Conservation (phyloP, 2,797 vertebrate genomes). For the Adrianichthys oophorus region DNA sequence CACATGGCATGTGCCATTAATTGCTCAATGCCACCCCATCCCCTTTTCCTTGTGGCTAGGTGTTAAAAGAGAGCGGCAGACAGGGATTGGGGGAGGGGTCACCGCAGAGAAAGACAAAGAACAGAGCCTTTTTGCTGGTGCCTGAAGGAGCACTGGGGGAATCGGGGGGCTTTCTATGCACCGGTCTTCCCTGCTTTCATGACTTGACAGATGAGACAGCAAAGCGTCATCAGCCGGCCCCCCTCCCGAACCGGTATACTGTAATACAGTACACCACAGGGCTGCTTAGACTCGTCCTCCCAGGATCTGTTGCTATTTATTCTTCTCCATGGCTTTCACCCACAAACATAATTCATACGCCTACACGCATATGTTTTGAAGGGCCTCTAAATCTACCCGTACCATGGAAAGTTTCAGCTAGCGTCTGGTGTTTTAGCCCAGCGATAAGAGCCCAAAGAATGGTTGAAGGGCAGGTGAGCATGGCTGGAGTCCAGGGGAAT, state of each 20-base stretch:
- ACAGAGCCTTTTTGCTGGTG: slow-evolving; percentile 55
- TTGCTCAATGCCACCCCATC: slow-evolving; percentile 15
- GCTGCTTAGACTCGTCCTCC: slow-evolving; percentile 12
- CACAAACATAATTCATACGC: slow-evolving; percentile 17
- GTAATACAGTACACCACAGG: slow-evolving; percentile 41
- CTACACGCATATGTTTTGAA: slow-evolving; percentile 30
- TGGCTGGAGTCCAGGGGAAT: slow-evolving; percentile 38
- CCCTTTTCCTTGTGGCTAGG: slow-evolving; percentile 61
- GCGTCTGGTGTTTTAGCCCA: slow-evolving; percentile 19
- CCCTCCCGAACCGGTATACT: slow-evolving; percentile 17
- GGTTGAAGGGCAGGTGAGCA: slow-evolving; percentile 25
- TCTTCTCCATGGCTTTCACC: slow-evolving; percentile 1
- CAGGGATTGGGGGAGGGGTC: slow-evolving; percentile 74
- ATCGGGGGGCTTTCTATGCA: slow-evolving; percentile 40
- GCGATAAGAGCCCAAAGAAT: slow-evolving; percentile 12
- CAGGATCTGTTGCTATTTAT: slow-evolving; percentile 33
- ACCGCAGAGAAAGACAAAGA: slow-evolving; percentile 77
- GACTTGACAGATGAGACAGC: slow-evolving; percentile 66
- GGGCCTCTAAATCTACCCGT: slow-evolving; percentile 17
- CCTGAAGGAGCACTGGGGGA: slow-evolving; percentile 48
- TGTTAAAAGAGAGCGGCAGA: slow-evolving; percentile 72
- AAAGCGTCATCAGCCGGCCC: slow-evolving; percentile 24
- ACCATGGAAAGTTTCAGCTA: slow-evolving; percentile 34
- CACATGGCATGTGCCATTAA: slow-evolving; percentile 50
- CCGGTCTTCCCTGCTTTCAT: slow-evolving; percentile 55